These are phyloP conservation scores for Choreutis nemorana DNA, from an alignment of 2,888 invertebrate species.

Conservation along the genomic window DNA sequence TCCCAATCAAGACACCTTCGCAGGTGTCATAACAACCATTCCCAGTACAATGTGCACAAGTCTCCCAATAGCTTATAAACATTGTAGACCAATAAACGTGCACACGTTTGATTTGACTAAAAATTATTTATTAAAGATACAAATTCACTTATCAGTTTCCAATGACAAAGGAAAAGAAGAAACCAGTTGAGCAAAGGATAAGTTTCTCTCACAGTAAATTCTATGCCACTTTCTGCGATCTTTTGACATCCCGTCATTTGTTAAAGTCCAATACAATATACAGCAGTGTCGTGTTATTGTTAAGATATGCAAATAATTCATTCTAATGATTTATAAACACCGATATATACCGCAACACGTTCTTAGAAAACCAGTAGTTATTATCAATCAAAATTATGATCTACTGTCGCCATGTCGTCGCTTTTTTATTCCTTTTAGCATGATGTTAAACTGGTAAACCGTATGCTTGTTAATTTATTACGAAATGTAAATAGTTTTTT, in stretches of 20 bases:
- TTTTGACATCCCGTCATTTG: not conserved
- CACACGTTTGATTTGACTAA: too few species aligned
- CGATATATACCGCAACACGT: conserved; percentile 25
- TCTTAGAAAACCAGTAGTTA: conserved; percentile 20
- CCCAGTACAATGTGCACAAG: too few species aligned
- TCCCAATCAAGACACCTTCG: conserved; percentile 34
- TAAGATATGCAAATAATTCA: conserved; percentile 5
- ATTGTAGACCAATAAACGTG: too few species aligned
- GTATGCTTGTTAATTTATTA: too few species aligned
- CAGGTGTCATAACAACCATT: too few species aligned
- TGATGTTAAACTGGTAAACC: conserved; percentile 4
- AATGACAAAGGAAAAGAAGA: conserved; percentile 2
- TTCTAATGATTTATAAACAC: conserved; percentile 14
- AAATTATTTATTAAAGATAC: too few species aligned
- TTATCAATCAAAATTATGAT: conserved; percentile 47
- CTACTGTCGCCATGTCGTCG: conserved; percentile 33
- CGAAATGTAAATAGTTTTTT: too few species aligned
- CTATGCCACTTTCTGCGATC: not conserved
- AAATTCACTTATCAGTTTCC: too few species aligned
- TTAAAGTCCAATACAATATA: not conserved
- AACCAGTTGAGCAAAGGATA: conserved; percentile 3
- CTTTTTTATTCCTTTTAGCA: conserved; percentile 14
- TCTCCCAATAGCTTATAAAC: too few species aligned
- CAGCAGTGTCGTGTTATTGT: not conserved
- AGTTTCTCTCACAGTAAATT: conserved; percentile 1